Percentiles rank a stretch among this genome's conserved stretches.
Conservation (phyloP, 2,888 invertebrate species). For the Tinea pellionella region DNA sequence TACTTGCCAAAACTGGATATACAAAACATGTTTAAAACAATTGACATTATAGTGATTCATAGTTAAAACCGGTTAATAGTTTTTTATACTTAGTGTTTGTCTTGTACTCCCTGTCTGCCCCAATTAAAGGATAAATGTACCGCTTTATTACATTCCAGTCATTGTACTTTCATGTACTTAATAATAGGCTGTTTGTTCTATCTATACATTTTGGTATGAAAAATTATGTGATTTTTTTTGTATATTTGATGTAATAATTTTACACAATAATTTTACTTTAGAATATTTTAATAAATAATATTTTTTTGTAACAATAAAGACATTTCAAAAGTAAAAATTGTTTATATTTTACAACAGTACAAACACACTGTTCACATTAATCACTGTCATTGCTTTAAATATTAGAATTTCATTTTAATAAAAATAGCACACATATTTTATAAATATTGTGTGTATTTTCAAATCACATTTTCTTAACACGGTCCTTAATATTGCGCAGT, state of each 20-base stretch:
- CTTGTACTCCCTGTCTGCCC: too few species aligned
- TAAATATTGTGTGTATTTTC: background rate
- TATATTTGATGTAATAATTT: background rate
- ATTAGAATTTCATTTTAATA: conserved; percentile 1
- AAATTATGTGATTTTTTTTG: conserved; percentile 38
- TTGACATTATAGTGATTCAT: too few species aligned
- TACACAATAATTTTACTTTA: background rate
- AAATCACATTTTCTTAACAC: conserved; percentile 47
- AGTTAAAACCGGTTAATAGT: too few species aligned
- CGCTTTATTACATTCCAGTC: background rate
- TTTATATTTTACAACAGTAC: background rate
- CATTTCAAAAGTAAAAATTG: conserved; percentile 16
- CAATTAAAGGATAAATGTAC: background rate
- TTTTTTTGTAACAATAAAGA: conserved; percentile 19
- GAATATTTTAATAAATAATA: conserved; percentile 30
- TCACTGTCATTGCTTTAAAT: background rate
- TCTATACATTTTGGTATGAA: conserved; percentile 58
- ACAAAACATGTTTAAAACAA: background rate
- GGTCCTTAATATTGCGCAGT: conserved; percentile 57
- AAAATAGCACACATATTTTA: background rate
- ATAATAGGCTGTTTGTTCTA: conserved; percentile 31
- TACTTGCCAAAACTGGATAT: background rate
- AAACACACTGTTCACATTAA: background rate
- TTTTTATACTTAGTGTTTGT: too few species aligned
- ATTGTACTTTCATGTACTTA: conserved; percentile 41